These are phyloP conservation scores for Drosophila paranaensis DNA, from an alignment of 2,888 invertebrate genomes.

Conservation along the genomic window DNA sequence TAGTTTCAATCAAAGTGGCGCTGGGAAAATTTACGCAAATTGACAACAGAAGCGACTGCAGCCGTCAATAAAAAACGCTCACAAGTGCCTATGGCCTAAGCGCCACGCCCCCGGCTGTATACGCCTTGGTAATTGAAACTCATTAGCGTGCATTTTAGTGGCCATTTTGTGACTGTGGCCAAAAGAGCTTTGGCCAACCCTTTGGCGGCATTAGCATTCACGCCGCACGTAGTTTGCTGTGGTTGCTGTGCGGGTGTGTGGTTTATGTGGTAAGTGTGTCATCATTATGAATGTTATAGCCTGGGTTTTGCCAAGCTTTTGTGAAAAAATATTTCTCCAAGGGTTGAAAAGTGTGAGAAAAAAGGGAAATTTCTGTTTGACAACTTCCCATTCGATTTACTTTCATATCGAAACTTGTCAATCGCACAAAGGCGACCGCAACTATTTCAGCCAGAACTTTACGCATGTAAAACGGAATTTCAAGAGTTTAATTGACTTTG, in stretches of 20 bases:
- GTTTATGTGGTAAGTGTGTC: conserved; percentile 80
- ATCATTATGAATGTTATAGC: conserved; percentile 69
- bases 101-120: not conserved
- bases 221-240: conserved; percentile 33
- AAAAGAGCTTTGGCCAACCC: conserved; percentile 59
- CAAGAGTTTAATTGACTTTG: conserved; percentile 68
- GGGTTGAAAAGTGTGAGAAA: not conserved
- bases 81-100: conserved; percentile 21
- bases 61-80: conserved; percentile 65
- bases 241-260: conserved; percentile 48
- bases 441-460: conserved; percentile 8
- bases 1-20: conserved; percentile 80
- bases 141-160: conserved; percentile 80
- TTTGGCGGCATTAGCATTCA: conserved; percentile 43
- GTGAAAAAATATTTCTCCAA: conserved; percentile 3
- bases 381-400: conserved; percentile 1
- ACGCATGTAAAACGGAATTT: conserved; percentile 32
- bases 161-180: conserved; percentile 59
- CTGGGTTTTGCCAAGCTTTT: conserved; percentile 43
- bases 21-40: conserved; percentile 66
- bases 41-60: conserved; percentile 75
- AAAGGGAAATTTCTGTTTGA: not conserved
- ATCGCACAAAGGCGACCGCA: conserved; percentile 21
- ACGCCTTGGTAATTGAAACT: conserved; percentile 72
- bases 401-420: conserved; percentile 26